phyloP scores from a whole-genome alignment of 2,888 invertebrate species.

The Chironomus tentans region DNA sequence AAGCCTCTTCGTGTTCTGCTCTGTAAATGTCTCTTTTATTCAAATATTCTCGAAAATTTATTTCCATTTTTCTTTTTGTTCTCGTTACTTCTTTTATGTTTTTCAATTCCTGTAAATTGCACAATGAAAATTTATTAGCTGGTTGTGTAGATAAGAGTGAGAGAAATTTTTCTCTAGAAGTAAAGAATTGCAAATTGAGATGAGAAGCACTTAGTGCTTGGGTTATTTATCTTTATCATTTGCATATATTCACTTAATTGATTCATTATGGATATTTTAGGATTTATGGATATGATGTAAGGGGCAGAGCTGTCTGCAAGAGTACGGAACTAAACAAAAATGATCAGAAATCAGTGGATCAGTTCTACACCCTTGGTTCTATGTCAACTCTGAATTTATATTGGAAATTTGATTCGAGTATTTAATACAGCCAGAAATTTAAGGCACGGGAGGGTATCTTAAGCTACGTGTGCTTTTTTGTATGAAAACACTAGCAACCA shows the following conservation, averaged over 20 bases:
- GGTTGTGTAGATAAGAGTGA: neutral
- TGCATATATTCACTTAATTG: neutral
- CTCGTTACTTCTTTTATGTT: neutral
- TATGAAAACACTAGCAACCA: too few relatives aligned
- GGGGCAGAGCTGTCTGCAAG: too few relatives aligned
- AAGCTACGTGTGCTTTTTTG: too few relatives aligned
- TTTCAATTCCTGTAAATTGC: neutral
- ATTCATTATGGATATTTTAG: neutral
- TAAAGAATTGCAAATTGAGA: neutral
- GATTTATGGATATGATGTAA: too few relatives aligned
- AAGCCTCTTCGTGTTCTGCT: neutral
- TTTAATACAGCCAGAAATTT: too few relatives aligned
- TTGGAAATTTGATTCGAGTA: too few relatives aligned
- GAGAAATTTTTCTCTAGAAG: too few relatives aligned
- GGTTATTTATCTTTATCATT: neutral
- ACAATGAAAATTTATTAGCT: neutral
- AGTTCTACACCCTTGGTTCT: too few relatives aligned
- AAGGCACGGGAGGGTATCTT: too few relatives aligned
- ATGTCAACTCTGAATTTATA: too few relatives aligned
- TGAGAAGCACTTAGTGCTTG: neutral
- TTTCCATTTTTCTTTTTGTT: neutral
- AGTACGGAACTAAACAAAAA: too few relatives aligned
- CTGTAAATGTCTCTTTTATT: neutral
- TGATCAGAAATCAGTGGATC: too few relatives aligned
- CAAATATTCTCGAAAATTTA: constrained; percentile 1